These are phyloP conservation scores for Mamestra configurata DNA, from an alignment of 1,140 invertebrate genomes.

Conservation along the genomic window DNA sequence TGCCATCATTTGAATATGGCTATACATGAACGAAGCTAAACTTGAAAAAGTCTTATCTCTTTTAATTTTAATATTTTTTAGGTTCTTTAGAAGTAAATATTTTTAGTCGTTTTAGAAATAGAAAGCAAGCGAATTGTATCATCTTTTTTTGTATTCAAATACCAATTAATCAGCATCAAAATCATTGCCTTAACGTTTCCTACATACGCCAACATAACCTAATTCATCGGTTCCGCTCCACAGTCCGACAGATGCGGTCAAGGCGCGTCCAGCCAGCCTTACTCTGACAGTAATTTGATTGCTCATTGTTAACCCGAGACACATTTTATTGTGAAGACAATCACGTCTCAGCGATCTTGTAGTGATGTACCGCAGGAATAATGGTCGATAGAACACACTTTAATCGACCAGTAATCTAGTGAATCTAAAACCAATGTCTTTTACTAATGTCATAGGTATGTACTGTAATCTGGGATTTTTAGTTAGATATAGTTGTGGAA, in stretches of 20 bases:
- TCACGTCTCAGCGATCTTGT: slow-evolving; percentile 66
- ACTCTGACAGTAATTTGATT: slow-evolving; percentile 82
- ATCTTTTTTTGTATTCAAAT: no score
- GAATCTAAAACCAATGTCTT: no score
- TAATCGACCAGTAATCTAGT: no score
- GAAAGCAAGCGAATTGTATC: no score
- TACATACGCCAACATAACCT: neutral
- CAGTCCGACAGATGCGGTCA: slow-evolving; percentile 67
- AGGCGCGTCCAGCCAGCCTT: slow-evolving; percentile 65
- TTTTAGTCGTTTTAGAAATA: no score
- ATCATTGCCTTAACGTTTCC: neutral
- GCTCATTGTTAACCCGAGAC: slow-evolving; percentile 81
- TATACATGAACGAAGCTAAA: neutral
- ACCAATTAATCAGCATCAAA: neutral
- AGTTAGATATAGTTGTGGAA: no score
- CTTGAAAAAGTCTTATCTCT: no score
- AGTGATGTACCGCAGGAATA: slow-evolving; percentile 63
- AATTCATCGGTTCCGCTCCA: slow-evolving; percentile 43
- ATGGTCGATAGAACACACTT: neutral
- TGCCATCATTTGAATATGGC: slow-evolving; percentile 41
- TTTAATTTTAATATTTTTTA: no score
- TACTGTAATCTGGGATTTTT: no score
- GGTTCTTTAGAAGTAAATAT: no score
- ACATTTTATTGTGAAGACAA: slow-evolving; percentile 82
- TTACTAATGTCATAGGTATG: no score